Conservation (phyloP, 1,140 invertebrate species). For the Sarcophaga peregrina region DNA sequence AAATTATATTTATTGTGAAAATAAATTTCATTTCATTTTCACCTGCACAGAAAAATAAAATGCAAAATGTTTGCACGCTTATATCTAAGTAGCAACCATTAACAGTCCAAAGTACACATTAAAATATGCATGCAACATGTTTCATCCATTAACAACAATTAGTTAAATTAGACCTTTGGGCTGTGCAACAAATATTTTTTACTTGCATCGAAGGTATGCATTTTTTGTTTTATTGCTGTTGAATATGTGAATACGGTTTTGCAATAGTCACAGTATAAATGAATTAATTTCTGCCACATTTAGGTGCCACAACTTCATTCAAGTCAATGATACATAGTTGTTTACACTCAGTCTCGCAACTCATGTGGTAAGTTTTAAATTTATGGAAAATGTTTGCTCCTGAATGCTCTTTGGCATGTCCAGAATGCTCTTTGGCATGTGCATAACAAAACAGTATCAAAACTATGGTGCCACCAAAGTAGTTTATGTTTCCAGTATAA, state of each 20-base stretch:
- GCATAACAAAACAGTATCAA: neutral
- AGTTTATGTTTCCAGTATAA: slow-evolving; percentile 29
- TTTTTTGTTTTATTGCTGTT: neutral
- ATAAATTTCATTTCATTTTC: no score
- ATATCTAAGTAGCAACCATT: no score
- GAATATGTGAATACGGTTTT: neutral
- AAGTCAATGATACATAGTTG: neutral
- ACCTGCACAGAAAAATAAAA: no score
- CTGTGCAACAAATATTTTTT: neutral
- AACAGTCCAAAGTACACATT: no score
- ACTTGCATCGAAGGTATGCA: neutral
- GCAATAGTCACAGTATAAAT: neutral
- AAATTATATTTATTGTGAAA: no score
- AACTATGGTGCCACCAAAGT: slow-evolving; percentile 24
- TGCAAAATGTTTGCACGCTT: no score
- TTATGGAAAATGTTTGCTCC: neutral
- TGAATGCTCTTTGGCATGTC: neutral
- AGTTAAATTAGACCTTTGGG: slow-evolving; percentile 35
- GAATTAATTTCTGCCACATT: slow-evolving; percentile 1
- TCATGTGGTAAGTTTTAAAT: neutral
- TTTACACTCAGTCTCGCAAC: neutral
- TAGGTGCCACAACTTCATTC: neutral
- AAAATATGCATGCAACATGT: neutral
- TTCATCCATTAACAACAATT: slow-evolving; percentile 33
- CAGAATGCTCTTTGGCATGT: neutral